Evolutionary conservation across 2,797 vertebrate genomes (phyloP), one percentile per base, ranked within the genome.

Genomic region (Hemibagrus guttatus): DNA sequence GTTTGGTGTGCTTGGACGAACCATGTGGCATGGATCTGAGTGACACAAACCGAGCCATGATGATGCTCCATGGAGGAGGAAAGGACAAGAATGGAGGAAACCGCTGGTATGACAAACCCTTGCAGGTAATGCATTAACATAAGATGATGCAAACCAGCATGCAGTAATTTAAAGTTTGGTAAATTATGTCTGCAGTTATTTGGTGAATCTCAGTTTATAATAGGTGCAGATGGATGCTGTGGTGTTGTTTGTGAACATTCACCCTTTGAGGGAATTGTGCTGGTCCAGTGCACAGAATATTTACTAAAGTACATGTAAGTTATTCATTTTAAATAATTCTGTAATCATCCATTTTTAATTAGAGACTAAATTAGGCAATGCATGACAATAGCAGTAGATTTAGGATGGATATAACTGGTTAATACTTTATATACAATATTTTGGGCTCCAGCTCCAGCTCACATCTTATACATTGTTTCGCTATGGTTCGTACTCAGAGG

Each of bases 41-140:
- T 0, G 95, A 97, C 75, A 95, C 95, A 31, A 95, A 94, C 88
- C 95, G 95, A 86, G 97, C 98, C 0, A 74, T 94, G 83, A 92
- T 97, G 84, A 96, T 99, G 93, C 96, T 99, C 8, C 98, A 99
- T 0, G 98, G 98, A 0, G 97, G 97, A 59, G 98, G 98, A 63
- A 92, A 87, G 79, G 90, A 93, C 52, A 96, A 91, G 85, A 98
- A 97, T 0, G 97, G 97, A 13, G 97, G 95, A 21, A 99, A 99
- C 87, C 97, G 98, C 31, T 99, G 98, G 98, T 99, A 99, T 0
- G 98, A 99, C 95, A 99, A 99, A 88, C 97, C 98, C 3, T 96
- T 98, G 95, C 98, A 99, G 98, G 98, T 99, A 91, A 94, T 92
- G 83, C 42, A 81, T 42, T 0, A 68, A 58, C 5, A 81, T 66